Evolutionary conservation across 2,797 vertebrate genomes (phyloP), one percentile per base, ranked within the genome.

Genomic region (Falco columbarius): DNA sequence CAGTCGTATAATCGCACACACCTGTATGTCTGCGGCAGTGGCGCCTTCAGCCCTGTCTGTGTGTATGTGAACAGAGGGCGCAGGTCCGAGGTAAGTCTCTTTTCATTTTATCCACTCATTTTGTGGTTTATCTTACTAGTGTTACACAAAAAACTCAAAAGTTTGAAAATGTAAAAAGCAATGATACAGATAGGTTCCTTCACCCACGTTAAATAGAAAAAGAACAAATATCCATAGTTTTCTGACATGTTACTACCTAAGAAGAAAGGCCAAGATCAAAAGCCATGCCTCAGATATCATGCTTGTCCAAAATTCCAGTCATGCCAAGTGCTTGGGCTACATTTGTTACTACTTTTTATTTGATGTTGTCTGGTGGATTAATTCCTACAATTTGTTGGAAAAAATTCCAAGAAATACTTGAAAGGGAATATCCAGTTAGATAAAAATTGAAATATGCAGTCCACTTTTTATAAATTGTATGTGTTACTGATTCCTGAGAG

Each of bases 1-100:
- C 99, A 99, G 97, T 98, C 98, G 0, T 99, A 98, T 96, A 99
- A 99, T 95, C 98, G 99, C 65, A 99, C 99, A 5, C 99, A 99
- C 86, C 96, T 99, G 89, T 99, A 99, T 14, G 99, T 99, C 89
- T 99, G 99, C 12, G 99, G 99, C 91, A 99, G 99, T 19, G 99
- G 99, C 3, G 99, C 99, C 3, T 99, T 99, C 98, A 99, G 99
- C 85, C 99, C 99, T 0, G 99, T 99, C 67, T 99, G 99, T 23
- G 98, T 98, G 4, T 99, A 99, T 24, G 86, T 99, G 97, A 99
- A 99, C 98, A 98, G 99, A 95, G 99, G 99, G 49, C 98, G 99
- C 80, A 98, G 99, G 87, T 99, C 99, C 5, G 99, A 99, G 99
- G 99, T 99, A 95, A 92, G 97, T 68, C 44, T 66, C 71, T 7